phyloP scores from a whole-genome alignment of 2,888 invertebrate species.

The Lycia hirtaria region DNA sequence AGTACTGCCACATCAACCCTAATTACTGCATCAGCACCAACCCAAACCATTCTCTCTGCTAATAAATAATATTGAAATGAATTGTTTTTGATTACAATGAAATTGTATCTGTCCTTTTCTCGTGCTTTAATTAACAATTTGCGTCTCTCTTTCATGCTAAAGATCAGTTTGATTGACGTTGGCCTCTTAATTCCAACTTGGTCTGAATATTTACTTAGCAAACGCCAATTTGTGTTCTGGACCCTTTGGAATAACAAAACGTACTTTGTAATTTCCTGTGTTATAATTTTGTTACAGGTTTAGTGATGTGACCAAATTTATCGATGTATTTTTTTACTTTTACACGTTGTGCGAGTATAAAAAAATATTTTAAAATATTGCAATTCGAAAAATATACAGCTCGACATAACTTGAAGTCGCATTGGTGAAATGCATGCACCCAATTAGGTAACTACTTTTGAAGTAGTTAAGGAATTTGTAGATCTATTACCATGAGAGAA shows the following conservation, averaged over 20 bases:
- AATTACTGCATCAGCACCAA: constrained; percentile 9
- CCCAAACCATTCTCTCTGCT: constrained; percentile 53
- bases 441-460: too few relatives aligned
- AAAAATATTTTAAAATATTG: too few relatives aligned
- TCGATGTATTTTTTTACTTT: not conserved
- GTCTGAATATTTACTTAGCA: constrained; percentile 55
- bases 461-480: too few relatives aligned
- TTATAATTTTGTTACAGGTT: constrained; percentile 26
- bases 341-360: too few relatives aligned
- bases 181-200: constrained; percentile 50
- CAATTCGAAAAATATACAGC: too few relatives aligned
- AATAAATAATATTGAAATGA: constrained; percentile 73
- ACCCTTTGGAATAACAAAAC: constrained; percentile 41
- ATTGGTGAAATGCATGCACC: too few relatives aligned
- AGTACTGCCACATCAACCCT: constrained; percentile 12
- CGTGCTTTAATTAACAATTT: constrained; percentile 4
- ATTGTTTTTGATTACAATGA: constrained; percentile 70
- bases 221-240: constrained; percentile 51
- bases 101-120: constrained; percentile 42
- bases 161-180: constrained; percentile 59
- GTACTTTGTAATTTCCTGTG: constrained; percentile 45
- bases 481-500: too few relatives aligned
- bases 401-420: too few relatives aligned
- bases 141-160: constrained; percentile 34
- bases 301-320: constrained; percentile 15